Conservation (phyloP, 53 echinoderm and acorn worm species). For the Glandiceps talaboti region DNA sequence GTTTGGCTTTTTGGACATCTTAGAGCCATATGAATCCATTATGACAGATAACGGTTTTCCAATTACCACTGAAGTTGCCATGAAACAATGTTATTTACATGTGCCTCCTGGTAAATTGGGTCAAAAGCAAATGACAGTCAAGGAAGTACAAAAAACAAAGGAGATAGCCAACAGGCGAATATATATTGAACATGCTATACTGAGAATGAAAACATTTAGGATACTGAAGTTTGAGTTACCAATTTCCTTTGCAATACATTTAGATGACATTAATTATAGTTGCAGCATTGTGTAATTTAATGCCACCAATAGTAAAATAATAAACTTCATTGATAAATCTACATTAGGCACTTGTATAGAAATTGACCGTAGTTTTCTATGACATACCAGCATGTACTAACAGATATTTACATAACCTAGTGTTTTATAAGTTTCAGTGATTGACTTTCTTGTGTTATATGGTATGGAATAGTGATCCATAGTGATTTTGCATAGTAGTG, state of each 20-base stretch:
- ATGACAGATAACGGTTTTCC: slow-evolving; percentile 43
- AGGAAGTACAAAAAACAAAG: slow-evolving; percentile 31
- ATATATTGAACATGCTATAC: slow-evolving; percentile 36
- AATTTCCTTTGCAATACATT: neutral
- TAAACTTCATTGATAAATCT: too few species aligned
- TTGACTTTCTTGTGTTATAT: too few species aligned
- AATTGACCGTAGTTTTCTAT: too few species aligned
- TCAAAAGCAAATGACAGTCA: slow-evolving; percentile 22
- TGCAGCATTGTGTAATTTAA: neutral
- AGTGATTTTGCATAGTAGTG: too few species aligned
- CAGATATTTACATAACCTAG: too few species aligned
- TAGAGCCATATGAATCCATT: slow-evolving; percentile 38
- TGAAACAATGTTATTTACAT: slow-evolving; percentile 18
- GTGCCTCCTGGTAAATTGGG: slow-evolving; percentile 44
- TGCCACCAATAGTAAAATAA: neutral
- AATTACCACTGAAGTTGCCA: slow-evolving; percentile 33
- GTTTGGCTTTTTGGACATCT: slow-evolving; percentile 28
- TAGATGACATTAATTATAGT: neutral
- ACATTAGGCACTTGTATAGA: too few species aligned
- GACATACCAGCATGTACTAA: too few species aligned
- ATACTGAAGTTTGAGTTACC: neutral
- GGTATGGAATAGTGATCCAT: too few species aligned
- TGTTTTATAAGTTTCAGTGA: too few species aligned
- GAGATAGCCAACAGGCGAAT: slow-evolving; percentile 39
- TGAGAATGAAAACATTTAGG: neutral